Evolutionary conservation across 1,140 invertebrate species (phyloP), one percentile per base, ranked within the genome.

Genomic region (Procambarus clarkii): DNA sequence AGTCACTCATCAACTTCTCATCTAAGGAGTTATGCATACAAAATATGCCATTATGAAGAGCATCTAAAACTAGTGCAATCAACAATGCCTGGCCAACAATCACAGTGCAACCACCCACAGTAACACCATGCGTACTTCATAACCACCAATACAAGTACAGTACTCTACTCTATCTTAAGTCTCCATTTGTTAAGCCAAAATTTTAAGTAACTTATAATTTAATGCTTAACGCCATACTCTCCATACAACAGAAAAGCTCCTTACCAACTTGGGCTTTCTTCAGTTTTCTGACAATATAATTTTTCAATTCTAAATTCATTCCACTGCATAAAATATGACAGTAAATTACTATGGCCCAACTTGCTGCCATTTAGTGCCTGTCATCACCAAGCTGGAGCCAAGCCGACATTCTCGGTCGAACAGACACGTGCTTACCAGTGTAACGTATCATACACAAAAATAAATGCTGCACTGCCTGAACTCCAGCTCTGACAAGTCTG

Each of bases 331-430:
- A 54, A 50, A 54, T 48, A 81, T 81, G 48, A 81, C 46, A 81
- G 48, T 81, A 13, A 81, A 54, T 81, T 58, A 54, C 15, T 58
- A 81, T 54, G 24, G 21, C 48, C 48, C 48, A 34, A 58, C 79
- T 81, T 81, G 79, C 79, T 81, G 79, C 79, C 79, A 81, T 58
- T 54, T 45, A 81, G 79, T 81, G 79, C 79, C 79, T 58, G 79
- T 54, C 48, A 11, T 58, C 58, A 48, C 79, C 48, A 34, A 58
- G 24, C 69, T 34, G 69, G 5, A 81, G 44, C 48, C 15, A 58
- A 81, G 24, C 48, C 58, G 79, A 48, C 79, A 81, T 81, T 81
- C 21, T 18, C n/a, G 24, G 11, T 81, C 79, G 21, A 81, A 81
- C 11, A 81, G 79, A 21, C n/a, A 74, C 7, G 69, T 74, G 24